These are phyloP conservation scores for Drosophila quinaria DNA, from an alignment of 2,888 invertebrate species.

Conservation along the genomic window DNA sequence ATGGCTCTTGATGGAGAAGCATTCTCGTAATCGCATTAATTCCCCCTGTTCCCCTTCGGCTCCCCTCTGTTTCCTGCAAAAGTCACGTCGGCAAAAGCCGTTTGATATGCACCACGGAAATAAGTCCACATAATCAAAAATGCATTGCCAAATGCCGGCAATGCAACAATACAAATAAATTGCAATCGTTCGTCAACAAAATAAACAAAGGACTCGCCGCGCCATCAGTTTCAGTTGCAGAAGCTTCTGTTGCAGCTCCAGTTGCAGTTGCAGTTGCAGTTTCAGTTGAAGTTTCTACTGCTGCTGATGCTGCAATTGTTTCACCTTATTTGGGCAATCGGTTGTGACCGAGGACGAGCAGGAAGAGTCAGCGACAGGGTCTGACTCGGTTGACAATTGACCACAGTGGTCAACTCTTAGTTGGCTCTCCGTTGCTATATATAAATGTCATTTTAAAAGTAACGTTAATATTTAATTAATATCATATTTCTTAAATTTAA, in stretches of 20 bases:
- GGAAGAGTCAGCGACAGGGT: slow-evolving; percentile 6
- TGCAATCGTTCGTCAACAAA: slow-evolving; percentile 79
- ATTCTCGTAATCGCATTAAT: slow-evolving; percentile 24
- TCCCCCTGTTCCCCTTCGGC: background rate
- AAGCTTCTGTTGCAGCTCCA: slow-evolving; percentile 20
- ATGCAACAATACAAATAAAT: slow-evolving; percentile 82
- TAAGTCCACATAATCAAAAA: slow-evolving; percentile 77
- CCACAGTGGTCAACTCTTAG: slow-evolving; percentile 36
- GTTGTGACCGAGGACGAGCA: slow-evolving; percentile 29
- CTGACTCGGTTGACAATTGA: slow-evolving; percentile 1
- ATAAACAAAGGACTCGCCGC: slow-evolving; percentile 69
- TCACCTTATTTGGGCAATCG: slow-evolving; percentile 78
- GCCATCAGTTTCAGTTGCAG: slow-evolving; percentile 23
- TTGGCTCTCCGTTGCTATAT: background rate
- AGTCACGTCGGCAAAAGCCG: slow-evolving; percentile 56
- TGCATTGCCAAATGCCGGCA: slow-evolving; percentile 75
- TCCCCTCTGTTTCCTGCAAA: background rate
- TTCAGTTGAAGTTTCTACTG: slow-evolving; percentile 30
- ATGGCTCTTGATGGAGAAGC: slow-evolving; percentile 31
- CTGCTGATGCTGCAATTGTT: slow-evolving; percentile 65
- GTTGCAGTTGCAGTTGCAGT: slow-evolving; percentile 28
- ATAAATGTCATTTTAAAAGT: background rate
- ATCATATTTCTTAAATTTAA: too few species aligned
- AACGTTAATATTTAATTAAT: background rate
- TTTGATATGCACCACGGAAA: slow-evolving; percentile 67